Evolutionary conservation across 1,140 invertebrate genomes (phyloP), one percentile per base, ranked within the genome.

Genomic region (Diabrotica virgifera): DNA sequence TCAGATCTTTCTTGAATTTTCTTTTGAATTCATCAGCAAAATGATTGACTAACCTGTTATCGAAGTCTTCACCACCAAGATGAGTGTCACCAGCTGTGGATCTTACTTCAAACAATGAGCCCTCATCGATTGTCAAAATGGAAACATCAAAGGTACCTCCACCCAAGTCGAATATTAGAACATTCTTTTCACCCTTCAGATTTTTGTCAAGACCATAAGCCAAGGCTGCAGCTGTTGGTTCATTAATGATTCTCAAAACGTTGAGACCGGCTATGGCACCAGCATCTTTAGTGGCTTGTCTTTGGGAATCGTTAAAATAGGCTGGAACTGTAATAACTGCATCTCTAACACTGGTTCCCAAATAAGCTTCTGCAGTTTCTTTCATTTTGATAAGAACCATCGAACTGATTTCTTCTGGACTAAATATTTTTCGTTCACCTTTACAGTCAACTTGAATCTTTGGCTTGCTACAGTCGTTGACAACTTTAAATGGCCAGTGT

Each of bases 161-260:
- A 11, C 83, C 83, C 37, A 84, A 74, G 67, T 84, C 82, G 64
- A 83, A 85, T 38, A 85, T 83, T 35, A 84, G 76, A 4, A 84
- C 82, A 64, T 83, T 84, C 13, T 77, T 69, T 70, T 65, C 78
- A 70, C 79, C 74, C 79, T 81, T 67, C 79, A 78, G 89, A 36
- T 90, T 83, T 58, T 82, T 83, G 52, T 84, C 90, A 79, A 84
- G 85, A 77, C 84, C 94, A 85, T 86, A 95, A 68, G 84, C 93
- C 78, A 83, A 85, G 81, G 84, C 94, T 77, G 82, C 92, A 79
- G 87, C 89, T 8, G 89, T 90, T 0, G 89, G 88, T 90, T 91
- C 89, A 71, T 92, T 90, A 66, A 91, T 89, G 70, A 91, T 89
- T 57, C 89, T 78, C 7, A 90, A 77, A 2, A 91, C 87, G 71